Evolutionary conservation across 2,797 vertebrate species (phyloP).

Genomic region (Pipistrellus nathusii): DNA sequence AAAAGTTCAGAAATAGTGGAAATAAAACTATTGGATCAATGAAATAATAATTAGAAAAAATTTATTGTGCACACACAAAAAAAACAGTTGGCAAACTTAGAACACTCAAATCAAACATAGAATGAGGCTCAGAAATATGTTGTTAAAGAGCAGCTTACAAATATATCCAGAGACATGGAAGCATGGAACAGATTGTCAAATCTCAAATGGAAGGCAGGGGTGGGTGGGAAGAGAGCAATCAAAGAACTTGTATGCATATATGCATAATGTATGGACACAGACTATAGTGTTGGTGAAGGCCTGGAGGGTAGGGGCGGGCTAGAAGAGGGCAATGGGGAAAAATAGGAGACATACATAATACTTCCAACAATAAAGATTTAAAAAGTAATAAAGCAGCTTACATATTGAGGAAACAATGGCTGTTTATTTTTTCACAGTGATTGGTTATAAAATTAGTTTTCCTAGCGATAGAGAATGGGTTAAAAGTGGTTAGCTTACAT

Average conservation of each 20-base stretch:
- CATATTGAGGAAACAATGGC: neutral
- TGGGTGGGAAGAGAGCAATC: no score
- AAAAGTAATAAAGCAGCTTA: neutral
- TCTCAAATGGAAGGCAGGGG: no score
- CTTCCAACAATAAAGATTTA: no score
- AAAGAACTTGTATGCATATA: no score
- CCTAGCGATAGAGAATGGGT: neutral
- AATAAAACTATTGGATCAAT: neutral
- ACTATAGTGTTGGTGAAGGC: no score
- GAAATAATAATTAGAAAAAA: neutral
- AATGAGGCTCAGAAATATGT: neutral
- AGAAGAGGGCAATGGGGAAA: no score
- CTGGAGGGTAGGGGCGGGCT: no score
- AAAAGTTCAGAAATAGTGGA: conserved; percentile 10
- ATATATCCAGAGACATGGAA: no score
- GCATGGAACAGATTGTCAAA: no score
- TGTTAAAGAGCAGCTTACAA: neutral
- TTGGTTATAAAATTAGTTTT: neutral
- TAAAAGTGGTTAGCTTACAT: neutral
- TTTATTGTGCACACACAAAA: neutral
- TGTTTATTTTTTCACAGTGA: neutral
- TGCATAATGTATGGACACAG: no score
- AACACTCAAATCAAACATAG: neutral
- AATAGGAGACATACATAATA: no score
- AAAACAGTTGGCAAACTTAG: neutral